Evolutionary conservation across 1,140 invertebrate genomes (phyloP).

Genomic region (Portunus trituberculatus): DNA sequence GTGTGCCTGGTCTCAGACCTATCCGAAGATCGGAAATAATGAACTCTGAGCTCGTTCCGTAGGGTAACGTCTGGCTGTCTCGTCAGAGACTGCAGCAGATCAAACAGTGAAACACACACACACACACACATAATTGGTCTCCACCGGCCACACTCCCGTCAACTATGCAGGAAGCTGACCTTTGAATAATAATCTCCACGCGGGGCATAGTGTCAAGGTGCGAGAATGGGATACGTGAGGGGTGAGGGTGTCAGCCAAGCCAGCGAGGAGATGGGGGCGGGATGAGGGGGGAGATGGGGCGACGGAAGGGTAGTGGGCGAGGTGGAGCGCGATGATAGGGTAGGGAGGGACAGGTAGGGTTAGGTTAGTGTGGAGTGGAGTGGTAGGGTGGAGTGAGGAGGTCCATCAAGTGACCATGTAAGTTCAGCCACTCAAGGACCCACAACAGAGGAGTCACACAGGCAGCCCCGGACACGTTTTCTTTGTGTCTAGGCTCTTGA

Average conservation of each 20-base stretch:
- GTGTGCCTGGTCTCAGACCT: too few relatives aligned
- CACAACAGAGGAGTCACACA: slow-evolving; percentile 1
- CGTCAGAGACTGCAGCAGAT: background rate
- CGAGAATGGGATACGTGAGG: background rate
- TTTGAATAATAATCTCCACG: background rate
- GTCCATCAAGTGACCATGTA: slow-evolving; percentile 1
- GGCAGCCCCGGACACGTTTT: slow-evolving; percentile 27
- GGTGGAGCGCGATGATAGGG: too few relatives aligned
- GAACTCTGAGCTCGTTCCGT: too few relatives aligned
- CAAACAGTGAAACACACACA: slow-evolving; percentile 30
- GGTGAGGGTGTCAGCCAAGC: background rate
- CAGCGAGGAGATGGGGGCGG: background rate
- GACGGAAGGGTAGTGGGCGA: too few relatives aligned
- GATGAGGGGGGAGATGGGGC: background rate
- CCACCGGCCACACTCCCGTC: background rate
- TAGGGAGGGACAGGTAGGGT: background rate
- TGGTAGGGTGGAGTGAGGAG: background rate
- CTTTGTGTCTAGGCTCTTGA: slow-evolving; percentile 32
- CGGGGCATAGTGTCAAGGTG: background rate
- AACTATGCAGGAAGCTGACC: background rate
- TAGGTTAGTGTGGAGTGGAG: background rate
- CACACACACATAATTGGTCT: slow-evolving; percentile 35
- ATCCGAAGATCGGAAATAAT: too few relatives aligned
- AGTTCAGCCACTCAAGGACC: background rate
- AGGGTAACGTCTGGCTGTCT: too few relatives aligned